Evolutionary conservation across 2,797 vertebrate genomes (phyloP), one percentile per base, ranked within the genome.

Genomic region (Enteromius treurensis): DNA sequence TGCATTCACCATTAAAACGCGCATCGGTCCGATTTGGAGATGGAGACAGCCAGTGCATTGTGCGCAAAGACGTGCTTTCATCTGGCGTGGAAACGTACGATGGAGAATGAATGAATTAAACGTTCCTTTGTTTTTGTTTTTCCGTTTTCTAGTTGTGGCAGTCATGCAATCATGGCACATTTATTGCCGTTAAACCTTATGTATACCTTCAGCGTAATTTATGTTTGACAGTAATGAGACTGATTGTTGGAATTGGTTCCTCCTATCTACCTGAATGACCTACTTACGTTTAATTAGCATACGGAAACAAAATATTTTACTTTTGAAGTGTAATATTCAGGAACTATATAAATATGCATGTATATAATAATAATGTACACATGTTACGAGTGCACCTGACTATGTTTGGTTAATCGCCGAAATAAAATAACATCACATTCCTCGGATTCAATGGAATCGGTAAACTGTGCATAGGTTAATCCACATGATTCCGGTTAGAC

Each of bases 351-450:
- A 9, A 73, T 11, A 11, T 10, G 26, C 15, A 73, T 79, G 42
- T 11, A 42, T 42, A 10, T 42, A 42, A 42, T 42, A 42, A 42
- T 42, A 42, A 42, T 42, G 11, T 15, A 1, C 29, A 26, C 69
- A 26, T 51, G 9, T n/a, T 53, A 11, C 11, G n/a, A 0, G 17
- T 40, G 55, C 14, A 71, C 65, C n/a, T 6, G 17, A 77, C 68
- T 79, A n/a, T 21, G 64, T 71, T 79, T 42, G 2, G 11, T 19
- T 11, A 71, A 17, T 13, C 1, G 2, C 23, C 14, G n/a, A 15
- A 65, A 23, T 6, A 47, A 80, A 85, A 76, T 70, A 37, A 13
- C 51, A 47, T 74, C 49, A 58, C 64, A 65, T 45, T 11, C 4
- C 3, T 60, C 40, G 1, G 23, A 9, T 42, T 68, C 11, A 34